Conservation (phyloP, 53 echinoderm and acorn worm genomes). For the Antedon mediterranea region DNA sequence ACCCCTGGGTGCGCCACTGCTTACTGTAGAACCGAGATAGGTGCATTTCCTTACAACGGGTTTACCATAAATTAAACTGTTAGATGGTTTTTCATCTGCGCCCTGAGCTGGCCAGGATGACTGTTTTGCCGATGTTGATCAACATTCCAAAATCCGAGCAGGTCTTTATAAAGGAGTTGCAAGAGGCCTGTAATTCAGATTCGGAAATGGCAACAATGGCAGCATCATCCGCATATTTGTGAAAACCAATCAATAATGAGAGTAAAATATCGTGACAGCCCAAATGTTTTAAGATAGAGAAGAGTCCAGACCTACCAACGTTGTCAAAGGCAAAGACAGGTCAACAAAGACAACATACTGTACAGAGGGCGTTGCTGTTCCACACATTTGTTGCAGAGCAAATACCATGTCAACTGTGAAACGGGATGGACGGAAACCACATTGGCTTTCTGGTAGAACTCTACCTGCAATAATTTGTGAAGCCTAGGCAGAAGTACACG, state of each 20-base stretch:
- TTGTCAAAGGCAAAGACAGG: background rate
- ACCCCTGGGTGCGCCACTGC: no score
- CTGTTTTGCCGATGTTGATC: no score
- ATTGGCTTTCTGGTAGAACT: constrained; percentile 4
- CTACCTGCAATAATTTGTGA: constrained; percentile 6
- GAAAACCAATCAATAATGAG: background rate
- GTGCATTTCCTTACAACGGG: no score
- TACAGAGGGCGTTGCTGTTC: no score
- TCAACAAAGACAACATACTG: no score
- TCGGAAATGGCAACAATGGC: background rate
- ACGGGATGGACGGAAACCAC: constrained; percentile 7
- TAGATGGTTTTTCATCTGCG: no score
- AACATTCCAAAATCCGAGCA: no score
- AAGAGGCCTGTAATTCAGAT: no score
- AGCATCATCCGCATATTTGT: background rate
- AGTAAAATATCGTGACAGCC: background rate
- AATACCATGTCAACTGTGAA: constrained; percentile 7
- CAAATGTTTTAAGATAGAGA: constrained; percentile 6
- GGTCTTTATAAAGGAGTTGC: no score
- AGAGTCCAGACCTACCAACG: background rate
- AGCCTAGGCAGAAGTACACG: constrained; percentile 6
- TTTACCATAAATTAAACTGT: no score
- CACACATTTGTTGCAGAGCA: background rate
- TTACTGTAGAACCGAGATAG: no score
- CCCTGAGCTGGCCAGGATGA: no score